These are phyloP conservation scores for Philotrypesis tridentata DNA, from an alignment of 1,140 invertebrate species.

Conservation along the genomic window DNA sequence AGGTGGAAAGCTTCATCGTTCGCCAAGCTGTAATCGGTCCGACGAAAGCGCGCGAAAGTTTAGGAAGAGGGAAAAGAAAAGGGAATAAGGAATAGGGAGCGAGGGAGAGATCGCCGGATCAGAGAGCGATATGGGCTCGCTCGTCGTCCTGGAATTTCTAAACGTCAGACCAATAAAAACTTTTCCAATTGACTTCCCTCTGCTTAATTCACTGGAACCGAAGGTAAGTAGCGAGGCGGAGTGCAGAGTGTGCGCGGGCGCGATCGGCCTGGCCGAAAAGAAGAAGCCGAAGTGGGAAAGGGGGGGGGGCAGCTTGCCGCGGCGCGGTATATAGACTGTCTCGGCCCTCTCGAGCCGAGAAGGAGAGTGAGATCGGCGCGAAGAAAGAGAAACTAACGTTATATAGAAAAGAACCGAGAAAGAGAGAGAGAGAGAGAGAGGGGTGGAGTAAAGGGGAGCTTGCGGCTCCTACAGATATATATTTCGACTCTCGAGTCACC, in stretches of 20 bases:
- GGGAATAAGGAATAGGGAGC: background rate
- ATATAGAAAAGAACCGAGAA: background rate
- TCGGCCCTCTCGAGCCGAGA: background rate
- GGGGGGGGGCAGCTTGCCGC: background rate
- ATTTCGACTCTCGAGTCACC: background rate
- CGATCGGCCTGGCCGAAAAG: too few relatives aligned
- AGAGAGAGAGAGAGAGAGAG: background rate
- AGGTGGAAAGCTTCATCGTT: background rate
- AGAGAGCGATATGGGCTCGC: slow-evolving; percentile 51
- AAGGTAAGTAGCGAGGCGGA: slow-evolving; percentile 55
- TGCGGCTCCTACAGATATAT: background rate
- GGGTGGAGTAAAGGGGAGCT: background rate
- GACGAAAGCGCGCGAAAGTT: background rate
- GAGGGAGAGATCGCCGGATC: slow-evolving; percentile 2
- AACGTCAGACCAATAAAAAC: slow-evolving; percentile 63
- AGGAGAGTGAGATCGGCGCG: too few relatives aligned
- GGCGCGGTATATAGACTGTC: background rate
- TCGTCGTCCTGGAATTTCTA: slow-evolving; percentile 59
- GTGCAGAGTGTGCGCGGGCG: background rate
- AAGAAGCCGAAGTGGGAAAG: background rate
- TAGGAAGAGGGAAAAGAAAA: background rate
- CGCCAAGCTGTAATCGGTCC: background rate
- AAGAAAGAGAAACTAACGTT: too few relatives aligned
- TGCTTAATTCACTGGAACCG: slow-evolving; percentile 60
- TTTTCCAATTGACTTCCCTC: slow-evolving; percentile 64